Conservation (phyloP, 2,113 vertebrate genomes). For the Bufo bufo region DNA sequence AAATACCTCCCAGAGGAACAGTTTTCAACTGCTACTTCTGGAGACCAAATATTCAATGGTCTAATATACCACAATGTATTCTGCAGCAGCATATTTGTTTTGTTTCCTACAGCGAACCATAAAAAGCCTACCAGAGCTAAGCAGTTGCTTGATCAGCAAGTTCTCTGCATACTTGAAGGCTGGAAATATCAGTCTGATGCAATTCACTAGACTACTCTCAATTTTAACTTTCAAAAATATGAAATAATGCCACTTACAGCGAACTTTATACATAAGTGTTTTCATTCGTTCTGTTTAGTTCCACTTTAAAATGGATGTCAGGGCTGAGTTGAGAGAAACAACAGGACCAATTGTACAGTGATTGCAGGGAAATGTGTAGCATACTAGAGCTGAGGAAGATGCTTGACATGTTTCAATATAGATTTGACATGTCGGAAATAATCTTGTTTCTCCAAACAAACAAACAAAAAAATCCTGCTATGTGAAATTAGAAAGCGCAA, state of each 20-base stretch:
- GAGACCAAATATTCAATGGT: background rate
- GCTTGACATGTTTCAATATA: constrained; percentile 27
- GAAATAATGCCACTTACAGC: constrained; percentile 1
- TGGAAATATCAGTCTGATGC: background rate
- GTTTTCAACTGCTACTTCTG: background rate
- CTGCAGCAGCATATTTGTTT: constrained; percentile 9
- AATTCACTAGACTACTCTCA: background rate
- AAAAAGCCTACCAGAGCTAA: background rate
- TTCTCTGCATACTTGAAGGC: background rate
- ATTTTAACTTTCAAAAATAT: constrained; percentile 20
- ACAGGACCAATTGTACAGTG: background rate
- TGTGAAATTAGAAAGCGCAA: background rate
- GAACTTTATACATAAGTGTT: constrained; percentile 37
- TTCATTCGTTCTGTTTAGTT: constrained; percentile 32
- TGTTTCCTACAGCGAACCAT: constrained; percentile 15
- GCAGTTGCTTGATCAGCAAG: constrained; percentile 8
- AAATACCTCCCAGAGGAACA: background rate
- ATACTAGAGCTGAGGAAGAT: background rate
- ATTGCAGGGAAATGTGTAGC: background rate
- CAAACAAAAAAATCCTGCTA: background rate
- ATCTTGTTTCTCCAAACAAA: background rate
- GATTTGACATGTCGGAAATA: constrained; percentile 14
- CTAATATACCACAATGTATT: background rate
- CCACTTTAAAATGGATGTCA: constrained; percentile 16
- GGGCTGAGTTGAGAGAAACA: background rate